Base-by-base conservation (phyloP, 1,140 invertebrate genomes). In the Anastrepha obliqua region DNA sequence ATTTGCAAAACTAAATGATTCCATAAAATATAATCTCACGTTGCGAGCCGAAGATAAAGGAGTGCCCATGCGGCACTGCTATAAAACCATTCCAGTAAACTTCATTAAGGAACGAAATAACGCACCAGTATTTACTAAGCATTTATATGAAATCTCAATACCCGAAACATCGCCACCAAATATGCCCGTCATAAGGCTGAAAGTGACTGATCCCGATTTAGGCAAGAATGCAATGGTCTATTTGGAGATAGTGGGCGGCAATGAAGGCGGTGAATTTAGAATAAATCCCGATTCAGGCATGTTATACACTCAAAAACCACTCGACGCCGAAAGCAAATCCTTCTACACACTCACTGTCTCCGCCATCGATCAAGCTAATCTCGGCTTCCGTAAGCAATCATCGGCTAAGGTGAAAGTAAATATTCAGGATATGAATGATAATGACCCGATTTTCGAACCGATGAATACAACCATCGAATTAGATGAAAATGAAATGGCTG, bases 321-420 rank as follows among this genome's bases (percentile, higher is more conserved):
- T 99, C 2, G 99, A 99, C 91, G 97, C 97, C 0, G 98, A 99
- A 94, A 95, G 93, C 8, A 97, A 97, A 93, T 95, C 97, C 0
- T 96, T 97, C 89, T 99, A 99, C 92, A 97, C 97, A 3, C 93
- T 99, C 7, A 98, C 97, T 0, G 97, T 99, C 1, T 97, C 97
- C 2, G 98, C 98, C 2, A 96, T 98, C 15, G 98, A 98, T 92
- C 97, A 97, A 91, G 97, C 97, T 0, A 97, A 97, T 90, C 95
- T 96, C 2, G 97, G 97, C 0, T 96, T 96, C 0, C 94, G 97
- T 29, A 97, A 97, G 89, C 97, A 97, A 91, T 97, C 97, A 0
- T 97, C 97, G 0, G 97, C 97, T 0, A 98, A 98, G 93, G 96
- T 99, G n/a, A 96, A 97, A 94, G 96, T 99, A 58, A 96, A 96